These are phyloP conservation scores for Lobophora halterata DNA, from an alignment of 2,888 invertebrate species.

Conservation along the genomic window DNA sequence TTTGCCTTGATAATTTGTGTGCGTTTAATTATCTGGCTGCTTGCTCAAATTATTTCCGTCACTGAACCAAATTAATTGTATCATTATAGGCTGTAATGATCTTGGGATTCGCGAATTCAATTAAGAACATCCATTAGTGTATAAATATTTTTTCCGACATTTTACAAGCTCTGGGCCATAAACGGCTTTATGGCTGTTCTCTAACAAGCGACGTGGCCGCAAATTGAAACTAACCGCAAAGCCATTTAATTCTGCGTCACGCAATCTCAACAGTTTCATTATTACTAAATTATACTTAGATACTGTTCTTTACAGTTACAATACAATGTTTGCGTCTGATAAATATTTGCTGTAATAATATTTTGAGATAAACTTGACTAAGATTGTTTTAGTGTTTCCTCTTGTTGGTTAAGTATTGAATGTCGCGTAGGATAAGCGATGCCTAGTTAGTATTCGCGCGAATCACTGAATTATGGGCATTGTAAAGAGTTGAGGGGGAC, in stretches of 20 bases:
- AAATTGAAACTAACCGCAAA: slow-evolving; percentile 67
- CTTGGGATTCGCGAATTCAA: slow-evolving; percentile 33
- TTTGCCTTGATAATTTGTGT: too few relatives aligned
- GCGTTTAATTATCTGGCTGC: slow-evolving; percentile 10
- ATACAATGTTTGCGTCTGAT: slow-evolving; percentile 34
- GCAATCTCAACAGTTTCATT: slow-evolving; percentile 46
- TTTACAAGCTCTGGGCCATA: slow-evolving; percentile 45
- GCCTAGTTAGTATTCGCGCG: slow-evolving; percentile 67
- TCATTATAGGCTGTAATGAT: slow-evolving; percentile 32
- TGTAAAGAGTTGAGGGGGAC: slow-evolving; percentile 56
- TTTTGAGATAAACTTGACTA: slow-evolving; percentile 43
- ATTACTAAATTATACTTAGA: slow-evolving; percentile 30
- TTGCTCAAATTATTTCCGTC: slow-evolving; percentile 13
- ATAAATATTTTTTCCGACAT: slow-evolving; percentile 40
- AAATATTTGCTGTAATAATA: slow-evolving; percentile 35
- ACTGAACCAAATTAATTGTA: slow-evolving; percentile 30
- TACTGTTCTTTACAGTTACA: slow-evolving; percentile 22
- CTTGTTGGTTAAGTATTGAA: slow-evolving; percentile 53
- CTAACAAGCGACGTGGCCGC: slow-evolving; percentile 60
- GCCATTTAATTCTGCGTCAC: slow-evolving; percentile 62
- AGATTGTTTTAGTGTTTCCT: slow-evolving; percentile 66
- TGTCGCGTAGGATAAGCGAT: slow-evolving; percentile 60
- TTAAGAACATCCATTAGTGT: slow-evolving; percentile 35
- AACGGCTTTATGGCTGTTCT: slow-evolving; percentile 51
- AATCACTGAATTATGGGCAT: slow-evolving; percentile 73